phyloP scores from a whole-genome alignment of 1,140 invertebrate species.

The Neotoxoptera formosana region DNA sequence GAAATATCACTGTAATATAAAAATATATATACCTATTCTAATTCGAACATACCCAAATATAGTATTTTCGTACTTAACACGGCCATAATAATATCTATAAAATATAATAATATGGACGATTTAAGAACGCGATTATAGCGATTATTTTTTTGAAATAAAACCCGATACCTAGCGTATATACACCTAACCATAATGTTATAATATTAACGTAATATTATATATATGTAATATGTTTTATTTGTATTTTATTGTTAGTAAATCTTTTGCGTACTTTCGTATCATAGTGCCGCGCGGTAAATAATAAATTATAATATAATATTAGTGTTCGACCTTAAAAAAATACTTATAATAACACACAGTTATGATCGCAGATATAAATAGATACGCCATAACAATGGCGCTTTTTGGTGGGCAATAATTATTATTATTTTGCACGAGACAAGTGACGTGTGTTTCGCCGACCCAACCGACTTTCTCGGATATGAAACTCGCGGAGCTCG shows the following conservation, averaged over 20 bases:
- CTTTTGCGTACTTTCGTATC: not conserved
- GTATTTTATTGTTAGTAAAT: not conserved
- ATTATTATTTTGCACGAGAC: not conserved
- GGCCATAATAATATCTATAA: not conserved
- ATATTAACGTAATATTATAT: not conserved
- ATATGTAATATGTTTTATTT: no score
- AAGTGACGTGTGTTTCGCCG: not conserved
- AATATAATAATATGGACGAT: not conserved
- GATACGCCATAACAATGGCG: constrained; percentile 5
- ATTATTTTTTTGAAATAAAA: not conserved
- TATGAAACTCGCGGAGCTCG: no score
- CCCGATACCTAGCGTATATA: no score
- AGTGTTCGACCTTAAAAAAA: not conserved
- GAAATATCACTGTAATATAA: constrained; percentile 32
- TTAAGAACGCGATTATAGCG: not conserved
- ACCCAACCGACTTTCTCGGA: not conserved
- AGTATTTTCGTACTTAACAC: not conserved
- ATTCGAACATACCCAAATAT: not conserved
- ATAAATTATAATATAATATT: not conserved
- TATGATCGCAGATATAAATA: not conserved
- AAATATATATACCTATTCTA: not conserved
- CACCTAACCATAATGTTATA: no score
- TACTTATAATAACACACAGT: not conserved
- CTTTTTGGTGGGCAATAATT: not conserved
- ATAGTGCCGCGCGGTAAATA: not conserved